phyloP scores from a whole-genome alignment of 92 coral and sea anemone genomes.

The Palythoa caribaeorum region DNA sequence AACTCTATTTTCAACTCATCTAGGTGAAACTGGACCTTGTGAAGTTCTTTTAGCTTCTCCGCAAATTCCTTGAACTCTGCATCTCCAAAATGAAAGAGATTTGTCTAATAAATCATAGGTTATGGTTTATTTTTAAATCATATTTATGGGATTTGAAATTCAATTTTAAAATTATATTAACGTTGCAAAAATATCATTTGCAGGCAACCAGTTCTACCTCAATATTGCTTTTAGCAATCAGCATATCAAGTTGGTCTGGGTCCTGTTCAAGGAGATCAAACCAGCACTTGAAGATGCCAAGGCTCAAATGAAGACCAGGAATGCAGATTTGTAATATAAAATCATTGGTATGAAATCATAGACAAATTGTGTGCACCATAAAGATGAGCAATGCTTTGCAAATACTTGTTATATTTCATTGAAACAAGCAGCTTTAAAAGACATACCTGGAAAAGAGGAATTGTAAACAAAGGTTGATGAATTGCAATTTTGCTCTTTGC shows the following conservation, averaged over 20 bases:
- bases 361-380: not conserved
- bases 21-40: not conserved
- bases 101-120: not conserved
- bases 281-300: slow-evolving; percentile 14
- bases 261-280: slow-evolving; percentile 9
- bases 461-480: slow-evolving; percentile 3
- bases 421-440: not conserved
- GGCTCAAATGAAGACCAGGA: slow-evolving; percentile 20
- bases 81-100: not conserved
- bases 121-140: not conserved
- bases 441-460: slow-evolving; percentile 18
- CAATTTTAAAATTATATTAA: not conserved
- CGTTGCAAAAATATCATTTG: not conserved
- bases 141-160: not conserved
- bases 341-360: not conserved
- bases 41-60: not conserved
- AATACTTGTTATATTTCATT: not conserved
- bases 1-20: slow-evolving; percentile 1
- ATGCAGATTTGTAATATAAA: not conserved
- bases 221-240: not conserved
- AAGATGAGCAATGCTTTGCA: not conserved
- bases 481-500: slow-evolving; percentile 27
- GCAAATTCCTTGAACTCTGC: slow-evolving; percentile 3
- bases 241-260: slow-evolving; percentile 15
- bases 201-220: not conserved